Evolutionary conservation across 53 echinoderm and acorn worm species (phyloP).

Genomic region (Luidia sarsii): DNA sequence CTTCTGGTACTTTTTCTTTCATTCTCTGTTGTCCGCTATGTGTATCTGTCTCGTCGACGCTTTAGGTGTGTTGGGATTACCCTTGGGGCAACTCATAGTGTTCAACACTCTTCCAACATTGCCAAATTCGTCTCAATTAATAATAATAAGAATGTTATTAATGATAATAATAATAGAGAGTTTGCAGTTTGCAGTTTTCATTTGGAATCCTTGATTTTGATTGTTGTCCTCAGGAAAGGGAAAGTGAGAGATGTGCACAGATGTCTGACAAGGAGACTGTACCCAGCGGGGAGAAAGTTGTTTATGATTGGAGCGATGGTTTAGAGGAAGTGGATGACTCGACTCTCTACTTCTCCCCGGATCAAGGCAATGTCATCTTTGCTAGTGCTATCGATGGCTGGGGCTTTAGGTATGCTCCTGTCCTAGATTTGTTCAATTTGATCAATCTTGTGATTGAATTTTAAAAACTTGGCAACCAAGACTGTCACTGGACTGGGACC

Average conservation of each 20-base stretch:
- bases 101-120: no score
- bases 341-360: slow-evolving; percentile 94
- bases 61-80: no score
- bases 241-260: background rate
- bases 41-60: no score
- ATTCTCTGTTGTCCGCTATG: no score
- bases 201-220: background rate
- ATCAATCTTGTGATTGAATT: background rate
- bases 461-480: no score
- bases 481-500: no score
- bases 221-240: background rate
- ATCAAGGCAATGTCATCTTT: slow-evolving; percentile 96
- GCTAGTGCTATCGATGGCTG: slow-evolving; percentile 97
- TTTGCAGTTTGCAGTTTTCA: no score
- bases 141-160: no score
- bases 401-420: slow-evolving; percentile 97
- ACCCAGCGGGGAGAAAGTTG: slow-evolving; percentile 33
- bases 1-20: no score
- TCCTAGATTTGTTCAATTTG: background rate
- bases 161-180: no score
- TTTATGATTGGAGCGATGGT: slow-evolving; percentile 93
- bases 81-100: no score
- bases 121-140: no score
- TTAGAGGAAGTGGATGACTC: slow-evolving; percentile 94
- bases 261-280: background rate